phyloP scores from a whole-genome alignment of 2,888 invertebrate species.

The Pandemis corylana region DNA sequence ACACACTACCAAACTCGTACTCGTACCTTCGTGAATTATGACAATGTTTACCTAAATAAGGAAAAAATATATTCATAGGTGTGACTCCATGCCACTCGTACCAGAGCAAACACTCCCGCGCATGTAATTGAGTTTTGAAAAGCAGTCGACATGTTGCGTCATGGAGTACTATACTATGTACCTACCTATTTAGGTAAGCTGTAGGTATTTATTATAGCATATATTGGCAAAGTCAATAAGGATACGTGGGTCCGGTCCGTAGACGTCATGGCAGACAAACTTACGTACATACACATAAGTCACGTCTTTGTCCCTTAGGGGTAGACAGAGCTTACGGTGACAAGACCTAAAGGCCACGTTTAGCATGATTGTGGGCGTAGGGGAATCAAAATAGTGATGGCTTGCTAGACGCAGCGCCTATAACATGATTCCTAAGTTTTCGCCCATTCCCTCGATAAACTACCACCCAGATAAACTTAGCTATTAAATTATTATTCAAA shows the following conservation, averaged over 20 bases:
- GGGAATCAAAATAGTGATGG: too few relatives aligned
- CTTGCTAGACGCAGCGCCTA: too few relatives aligned
- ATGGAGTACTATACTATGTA: constrained; percentile 10
- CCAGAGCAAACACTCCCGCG: constrained; percentile 42
- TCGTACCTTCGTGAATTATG: constrained; percentile 47
- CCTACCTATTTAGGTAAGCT: background rate
- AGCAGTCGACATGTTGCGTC: constrained; percentile 38
- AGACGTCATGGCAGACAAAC: background rate
- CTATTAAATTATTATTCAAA: too few relatives aligned
- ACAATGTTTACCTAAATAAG: constrained; percentile 58
- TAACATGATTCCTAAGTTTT: too few relatives aligned
- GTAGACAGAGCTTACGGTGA: too few relatives aligned
- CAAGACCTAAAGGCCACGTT: too few relatives aligned
- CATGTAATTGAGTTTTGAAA: constrained; percentile 45
- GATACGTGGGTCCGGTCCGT: background rate
- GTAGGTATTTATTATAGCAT: background rate
- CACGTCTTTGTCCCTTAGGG: too few relatives aligned
- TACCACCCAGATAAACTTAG: too few relatives aligned
- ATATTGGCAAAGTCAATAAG: constrained; percentile 36
- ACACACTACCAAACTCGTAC: constrained; percentile 16
- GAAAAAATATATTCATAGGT: constrained; percentile 51
- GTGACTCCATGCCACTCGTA: constrained; percentile 50
- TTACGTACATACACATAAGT: too few relatives aligned
- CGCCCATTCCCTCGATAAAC: too few relatives aligned
- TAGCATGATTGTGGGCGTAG: too few relatives aligned